Evolutionary conservation across 2,888 invertebrate genomes (phyloP), one percentile per base, ranked within the genome.

Genomic region (Apamea crenata): DNA sequence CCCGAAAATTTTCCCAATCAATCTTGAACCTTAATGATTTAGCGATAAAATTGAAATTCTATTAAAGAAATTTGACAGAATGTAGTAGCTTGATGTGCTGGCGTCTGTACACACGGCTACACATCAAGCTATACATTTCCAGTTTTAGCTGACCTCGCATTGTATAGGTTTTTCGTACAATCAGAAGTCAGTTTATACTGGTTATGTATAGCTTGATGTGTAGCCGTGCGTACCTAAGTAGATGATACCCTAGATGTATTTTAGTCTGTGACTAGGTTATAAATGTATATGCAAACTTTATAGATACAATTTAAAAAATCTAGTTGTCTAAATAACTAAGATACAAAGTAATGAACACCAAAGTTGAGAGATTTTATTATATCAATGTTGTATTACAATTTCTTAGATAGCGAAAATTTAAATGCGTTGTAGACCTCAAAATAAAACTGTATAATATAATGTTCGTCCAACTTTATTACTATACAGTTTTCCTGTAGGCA

Each of bases 301-400:
- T 56, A 50, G n/a, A 63, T 72, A 63, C 29, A 12, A 32, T 72
- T 85, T 1, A n/a, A 61, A 61, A 32, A 69, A 72, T 69, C 65
- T 80, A 85, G 76, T 73, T 74, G 70, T 77, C 69, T 66, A 78
- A 82, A 47, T 76, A 56, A 82, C 14, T 36, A 68, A 71, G 68
- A 74, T 78, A 69, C 53, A 79, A 74, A 80, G n/a, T 76, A 82
- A 79, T 8, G 66, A 88, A 88, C 88, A 88, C 88, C 89, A 88
- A 87, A 78, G 47, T 78, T 74, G 72, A 85, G 80, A 86, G 80
- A 88, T 83, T 85, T 74, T 80, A 81, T 29, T 72, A 85, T 86
- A 86, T 89, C 68, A 71, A 78, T 84, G 88, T 88, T 88, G 89
- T 89, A 81, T 71, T 29, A n/a, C n/a, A 81, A 75, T 67, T 67